phyloP scores from a whole-genome alignment of 2,888 invertebrate species.

The Crioceris asparagi region DNA sequence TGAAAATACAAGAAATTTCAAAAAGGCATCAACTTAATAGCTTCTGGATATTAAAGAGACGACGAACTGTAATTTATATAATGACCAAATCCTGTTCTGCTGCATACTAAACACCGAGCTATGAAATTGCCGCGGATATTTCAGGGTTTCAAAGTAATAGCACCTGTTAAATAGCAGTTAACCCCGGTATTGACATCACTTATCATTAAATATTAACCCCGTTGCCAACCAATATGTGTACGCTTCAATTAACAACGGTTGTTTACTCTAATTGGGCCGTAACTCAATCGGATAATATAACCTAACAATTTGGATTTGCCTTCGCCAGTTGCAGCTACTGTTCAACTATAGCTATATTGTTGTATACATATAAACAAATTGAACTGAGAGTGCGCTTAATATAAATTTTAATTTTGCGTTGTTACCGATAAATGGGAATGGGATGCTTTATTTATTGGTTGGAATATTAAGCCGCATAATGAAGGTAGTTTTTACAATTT shows the following conservation, averaged over 20 bases:
- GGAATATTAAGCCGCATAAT: no score
- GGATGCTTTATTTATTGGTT: no score
- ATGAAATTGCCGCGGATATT: conserved; percentile 20
- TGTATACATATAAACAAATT: conserved; percentile 11
- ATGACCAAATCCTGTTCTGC: conserved; percentile 15
- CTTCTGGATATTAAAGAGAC: conserved; percentile 11
- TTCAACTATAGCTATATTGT: conserved; percentile 9
- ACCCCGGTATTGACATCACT: conserved; percentile 35
- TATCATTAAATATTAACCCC: conserved; percentile 38
- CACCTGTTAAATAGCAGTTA: conserved; percentile 35
- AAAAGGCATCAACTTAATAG: conserved; percentile 9
- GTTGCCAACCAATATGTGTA: conserved; percentile 32
- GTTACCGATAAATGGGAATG: conserved; percentile 14
- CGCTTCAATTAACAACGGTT: conserved; percentile 34
- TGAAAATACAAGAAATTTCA: no score
- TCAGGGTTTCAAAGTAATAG: conserved; percentile 29
- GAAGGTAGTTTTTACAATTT: no score
- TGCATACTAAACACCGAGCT: conserved; percentile 17
- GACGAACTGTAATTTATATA: conserved; percentile 16
- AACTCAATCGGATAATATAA: conserved; percentile 29
- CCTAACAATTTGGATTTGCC: conserved; percentile 23
- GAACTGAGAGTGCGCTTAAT: conserved; percentile 12
- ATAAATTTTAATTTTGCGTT: conserved; percentile 15
- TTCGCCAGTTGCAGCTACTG: conserved; percentile 12
- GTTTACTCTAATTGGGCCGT: conserved; percentile 34